These are phyloP conservation scores for Steromphala cineraria DNA, from an alignment of 2,888 invertebrate species.

Conservation along the genomic window DNA sequence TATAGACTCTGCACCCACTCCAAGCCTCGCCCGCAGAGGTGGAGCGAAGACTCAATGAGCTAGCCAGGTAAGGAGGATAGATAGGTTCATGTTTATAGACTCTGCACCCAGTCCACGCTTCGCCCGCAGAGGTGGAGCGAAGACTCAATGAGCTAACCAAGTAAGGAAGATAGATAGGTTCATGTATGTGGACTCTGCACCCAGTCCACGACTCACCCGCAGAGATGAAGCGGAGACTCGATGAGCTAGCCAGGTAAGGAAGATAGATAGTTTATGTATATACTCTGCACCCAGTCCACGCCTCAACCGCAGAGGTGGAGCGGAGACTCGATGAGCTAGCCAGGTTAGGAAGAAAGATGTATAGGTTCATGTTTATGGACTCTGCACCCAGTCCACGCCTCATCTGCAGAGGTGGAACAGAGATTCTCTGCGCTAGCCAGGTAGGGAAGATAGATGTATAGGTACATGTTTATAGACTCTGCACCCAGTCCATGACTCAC, in stretches of 20 bases:
- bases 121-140: conserved; percentile 64
- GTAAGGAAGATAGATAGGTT: conserved; percentile 42
- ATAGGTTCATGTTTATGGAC: not conserved
- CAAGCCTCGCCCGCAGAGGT: conserved; percentile 54
- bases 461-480: too few species aligned
- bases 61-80: conserved; percentile 58
- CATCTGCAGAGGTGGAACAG: conserved; percentile 64
- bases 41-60: conserved; percentile 67
- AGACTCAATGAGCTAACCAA: conserved; percentile 68
- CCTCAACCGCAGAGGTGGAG: too few species aligned
- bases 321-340: too few species aligned
- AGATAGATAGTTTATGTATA: not conserved
- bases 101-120: conserved; percentile 7
- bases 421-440: conserved; percentile 68
- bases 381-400: conserved; percentile 5
- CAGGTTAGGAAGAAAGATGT: not conserved
- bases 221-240: conserved; percentile 69
- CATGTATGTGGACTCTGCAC: conserved; percentile 16
- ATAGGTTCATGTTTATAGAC: not conserved
- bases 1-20: conserved; percentile 15
- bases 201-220: conserved; percentile 31
- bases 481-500: conserved; percentile 21
- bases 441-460: conserved; percentile 41
- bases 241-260: conserved; percentile 67
- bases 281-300: too few species aligned